Evolutionary conservation across 2,888 invertebrate genomes (phyloP), one percentile per base, ranked within the genome.

Genomic region (Torymus tubicola): DNA sequence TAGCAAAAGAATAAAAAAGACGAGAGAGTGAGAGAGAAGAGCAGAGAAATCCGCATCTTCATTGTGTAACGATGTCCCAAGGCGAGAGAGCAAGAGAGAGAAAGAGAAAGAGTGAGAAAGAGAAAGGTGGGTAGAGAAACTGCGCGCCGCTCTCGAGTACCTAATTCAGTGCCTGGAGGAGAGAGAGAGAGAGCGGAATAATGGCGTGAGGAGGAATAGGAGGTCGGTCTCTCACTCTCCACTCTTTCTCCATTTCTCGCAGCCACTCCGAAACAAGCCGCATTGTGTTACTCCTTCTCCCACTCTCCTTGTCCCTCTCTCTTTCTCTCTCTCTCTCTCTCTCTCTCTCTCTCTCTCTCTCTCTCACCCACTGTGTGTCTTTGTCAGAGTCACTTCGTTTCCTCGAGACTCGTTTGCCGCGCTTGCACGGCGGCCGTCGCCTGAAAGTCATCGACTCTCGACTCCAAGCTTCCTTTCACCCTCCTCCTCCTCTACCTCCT

Each of bases 21-120:
- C 60, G 24, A 78, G 78, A 74, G 76, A 78, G 79, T 57, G 63
- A 60, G 78, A 67, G 63, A 60, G 78, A 67, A 74, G 75, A 73
- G 80, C 65, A 73, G 74, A 83, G 83, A 83, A 83, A 83, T 82
- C 81, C 84, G 75, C 83, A 85, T 85, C 84, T 85, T 84, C 85
- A 84, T 84, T 84, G 85, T 86, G 86, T 86, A 89, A 88, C 87
- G 86, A 88, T 86, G 86, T 87, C 86, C 87, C 85, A 83, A 85
- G 87, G 87, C 87, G 85, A 85, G 81, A 82, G 24, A 79, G 78
- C 83, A 81, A 82, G 84, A 31, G 31, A 31, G 31, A 31, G 24
- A 24, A 3, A 24, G 24, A 24, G 24, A 24, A 3, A 24, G 24
- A 24, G 24, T 2, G 24, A 24, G 24, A 24, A 3, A 24, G 3